Conservation (phyloP, 2,797 vertebrate genomes). For the Neostethus bicornis region DNA sequence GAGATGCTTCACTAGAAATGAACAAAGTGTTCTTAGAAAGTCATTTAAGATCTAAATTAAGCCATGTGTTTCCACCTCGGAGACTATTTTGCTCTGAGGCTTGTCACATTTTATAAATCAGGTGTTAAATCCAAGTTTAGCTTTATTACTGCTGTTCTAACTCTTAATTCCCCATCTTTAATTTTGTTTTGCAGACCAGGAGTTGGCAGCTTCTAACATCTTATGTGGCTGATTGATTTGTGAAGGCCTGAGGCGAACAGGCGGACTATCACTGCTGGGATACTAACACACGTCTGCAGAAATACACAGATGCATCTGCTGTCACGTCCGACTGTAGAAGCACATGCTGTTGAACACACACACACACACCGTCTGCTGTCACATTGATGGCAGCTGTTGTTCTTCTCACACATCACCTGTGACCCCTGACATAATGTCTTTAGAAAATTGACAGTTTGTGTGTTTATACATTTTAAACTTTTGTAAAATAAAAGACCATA, state of each 20-base stretch:
- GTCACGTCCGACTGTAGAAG: conserved; percentile 6
- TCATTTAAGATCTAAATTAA: not conserved
- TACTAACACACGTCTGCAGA: conserved; percentile 18
- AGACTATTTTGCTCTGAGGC: not conserved
- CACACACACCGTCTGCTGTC: conserved; percentile 6
- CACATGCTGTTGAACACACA: conserved; percentile 17
- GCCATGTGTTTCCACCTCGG: not conserved
- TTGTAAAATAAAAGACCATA: too few species aligned
- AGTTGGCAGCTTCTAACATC: not conserved
- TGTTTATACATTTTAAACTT: too few species aligned
- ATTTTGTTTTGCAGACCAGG: not conserved
- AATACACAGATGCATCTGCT: conserved; percentile 34
- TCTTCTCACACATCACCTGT: conserved; percentile 18
- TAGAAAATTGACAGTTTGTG: too few species aligned
- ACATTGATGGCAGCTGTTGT: conserved; percentile 23
- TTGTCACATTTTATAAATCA: not conserved
- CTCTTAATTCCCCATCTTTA: not conserved
- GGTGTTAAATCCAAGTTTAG: not conserved
- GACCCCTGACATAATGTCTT: conserved; percentile 14
- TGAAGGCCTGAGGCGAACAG: conserved; percentile 34
- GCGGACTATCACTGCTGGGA: conserved; percentile 72
- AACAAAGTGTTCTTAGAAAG: not conserved
- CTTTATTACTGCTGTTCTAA: not conserved
- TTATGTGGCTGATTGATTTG: conserved; percentile 49
- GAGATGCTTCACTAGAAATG: not conserved